These are phyloP conservation scores for Sciaenops ocellatus DNA, from an alignment of 2,797 vertebrate genomes.

Conservation along the genomic window DNA sequence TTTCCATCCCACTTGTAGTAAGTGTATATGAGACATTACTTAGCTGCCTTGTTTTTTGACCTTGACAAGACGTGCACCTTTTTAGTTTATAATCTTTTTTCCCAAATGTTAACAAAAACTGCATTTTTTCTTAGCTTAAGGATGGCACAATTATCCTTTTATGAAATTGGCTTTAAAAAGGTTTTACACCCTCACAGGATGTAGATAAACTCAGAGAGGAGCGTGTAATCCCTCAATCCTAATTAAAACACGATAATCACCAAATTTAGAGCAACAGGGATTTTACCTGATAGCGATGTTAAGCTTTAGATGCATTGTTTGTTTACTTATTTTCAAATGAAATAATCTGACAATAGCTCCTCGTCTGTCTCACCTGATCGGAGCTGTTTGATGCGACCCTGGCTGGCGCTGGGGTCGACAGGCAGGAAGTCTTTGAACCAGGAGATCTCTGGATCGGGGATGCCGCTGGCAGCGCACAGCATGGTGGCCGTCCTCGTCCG, in stretches of 20 bases:
- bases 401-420: constrained; percentile 91
- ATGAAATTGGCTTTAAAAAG: constrained; percentile 73
- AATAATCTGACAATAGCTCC: neutral
- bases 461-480: constrained; percentile 97
- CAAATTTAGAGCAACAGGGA: constrained; percentile 66
- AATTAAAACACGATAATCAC: constrained; percentile 76
- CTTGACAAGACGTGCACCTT: constrained; percentile 44
- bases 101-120: constrained; percentile 63
- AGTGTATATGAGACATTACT: neutral
- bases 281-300: constrained; percentile 57
- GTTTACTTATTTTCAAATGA: constrained; percentile 34
- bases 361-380: constrained; percentile 89
- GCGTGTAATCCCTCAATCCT: constrained; percentile 76
- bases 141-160: constrained; percentile 64
- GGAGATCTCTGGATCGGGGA: constrained; percentile 97
- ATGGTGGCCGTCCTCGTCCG: constrained; percentile 95
- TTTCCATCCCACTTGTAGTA: constrained; percentile 14
- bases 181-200: constrained; percentile 70
- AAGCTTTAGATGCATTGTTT: constrained; percentile 44
- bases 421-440: constrained; percentile 99
- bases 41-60: neutral
- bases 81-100: constrained; percentile 47
- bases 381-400: constrained; percentile 96
- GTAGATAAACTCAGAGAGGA: constrained; percentile 68
- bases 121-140: constrained; percentile 43